Evolutionary conservation across 1,140 invertebrate species (phyloP).

Genomic region (Rhysida immarginata): DNA sequence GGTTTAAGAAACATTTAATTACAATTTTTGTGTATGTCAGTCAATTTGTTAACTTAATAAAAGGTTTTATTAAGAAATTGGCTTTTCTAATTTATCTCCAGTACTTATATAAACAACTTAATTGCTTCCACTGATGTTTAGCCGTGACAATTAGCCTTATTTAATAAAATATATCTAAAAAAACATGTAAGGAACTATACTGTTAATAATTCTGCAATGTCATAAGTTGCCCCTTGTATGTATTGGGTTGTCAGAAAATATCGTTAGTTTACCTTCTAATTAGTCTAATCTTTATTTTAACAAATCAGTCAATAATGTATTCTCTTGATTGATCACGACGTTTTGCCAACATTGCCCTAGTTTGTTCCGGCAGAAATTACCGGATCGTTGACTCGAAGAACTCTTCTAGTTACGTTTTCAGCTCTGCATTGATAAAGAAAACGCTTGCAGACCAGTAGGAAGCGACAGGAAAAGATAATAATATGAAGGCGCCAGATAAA

Average conservation of each 20-base stretch:
- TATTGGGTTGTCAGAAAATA: not conserved
- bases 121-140: no score
- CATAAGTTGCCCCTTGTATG: no score
- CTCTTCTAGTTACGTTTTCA: not conserved
- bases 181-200: no score
- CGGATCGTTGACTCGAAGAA: not conserved
- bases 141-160: no score
- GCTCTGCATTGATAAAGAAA: not conserved
- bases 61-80: no score
- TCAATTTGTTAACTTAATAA: no score
- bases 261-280: not conserved
- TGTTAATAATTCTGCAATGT: no score
- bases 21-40: no score
- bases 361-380: not conserved
- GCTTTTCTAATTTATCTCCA: no score
- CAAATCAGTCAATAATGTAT: not conserved
- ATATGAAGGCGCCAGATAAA: not conserved
- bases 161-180: no score
- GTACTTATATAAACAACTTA: no score
- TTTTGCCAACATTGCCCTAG: not conserved
- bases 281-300: not conserved
- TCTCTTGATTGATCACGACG: not conserved
- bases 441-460: not conserved
- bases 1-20: no score
- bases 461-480: not conserved